Conservation (phyloP, 2,888 invertebrate genomes). For the Diarsia dahlii region DNA sequence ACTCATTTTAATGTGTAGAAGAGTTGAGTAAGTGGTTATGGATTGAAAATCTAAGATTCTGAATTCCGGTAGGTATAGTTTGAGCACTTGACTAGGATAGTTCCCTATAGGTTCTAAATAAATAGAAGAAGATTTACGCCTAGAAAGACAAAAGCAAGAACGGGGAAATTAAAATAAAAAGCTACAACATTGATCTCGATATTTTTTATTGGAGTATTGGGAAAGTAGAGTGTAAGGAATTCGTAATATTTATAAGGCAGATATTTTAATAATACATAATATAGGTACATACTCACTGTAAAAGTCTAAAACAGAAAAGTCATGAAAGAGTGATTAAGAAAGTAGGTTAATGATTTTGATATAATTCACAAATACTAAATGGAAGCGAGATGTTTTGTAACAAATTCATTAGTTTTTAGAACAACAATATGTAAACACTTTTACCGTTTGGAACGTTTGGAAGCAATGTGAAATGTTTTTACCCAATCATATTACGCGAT, state of each 20-base stretch:
- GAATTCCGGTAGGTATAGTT: background rate
- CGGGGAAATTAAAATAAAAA: conserved; percentile 19
- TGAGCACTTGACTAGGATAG: conserved; percentile 8
- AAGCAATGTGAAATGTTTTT: conserved; percentile 53
- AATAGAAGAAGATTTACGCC: conserved; percentile 8
- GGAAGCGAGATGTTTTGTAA: conserved; percentile 77
- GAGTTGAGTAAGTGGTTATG: background rate
- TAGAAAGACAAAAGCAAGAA: conserved; percentile 12
- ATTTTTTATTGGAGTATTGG: background rate
- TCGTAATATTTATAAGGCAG: conserved; percentile 7
- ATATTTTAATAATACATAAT: conserved; percentile 43
- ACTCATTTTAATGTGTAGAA: background rate
- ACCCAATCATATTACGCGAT: conserved; percentile 41
- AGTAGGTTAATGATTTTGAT: conserved; percentile 78
- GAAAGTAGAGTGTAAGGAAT: background rate
- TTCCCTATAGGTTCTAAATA: conserved; percentile 4
- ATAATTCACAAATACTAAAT: conserved; percentile 86
- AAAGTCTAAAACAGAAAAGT: conserved; percentile 84
- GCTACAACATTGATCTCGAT: conserved; percentile 11
- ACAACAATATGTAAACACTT: conserved; percentile 34
- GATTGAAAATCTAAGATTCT: conserved; percentile 16
- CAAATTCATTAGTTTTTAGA: conserved; percentile 53
- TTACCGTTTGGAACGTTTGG: conserved; percentile 49
- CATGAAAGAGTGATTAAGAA: conserved; percentile 80
- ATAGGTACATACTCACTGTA: conserved; percentile 83